Evolutionary conservation across 53 echinoderm and acorn worm genomes (phyloP), one percentile per base, ranked within the genome.

Genomic region (Henricia sp.): DNA sequence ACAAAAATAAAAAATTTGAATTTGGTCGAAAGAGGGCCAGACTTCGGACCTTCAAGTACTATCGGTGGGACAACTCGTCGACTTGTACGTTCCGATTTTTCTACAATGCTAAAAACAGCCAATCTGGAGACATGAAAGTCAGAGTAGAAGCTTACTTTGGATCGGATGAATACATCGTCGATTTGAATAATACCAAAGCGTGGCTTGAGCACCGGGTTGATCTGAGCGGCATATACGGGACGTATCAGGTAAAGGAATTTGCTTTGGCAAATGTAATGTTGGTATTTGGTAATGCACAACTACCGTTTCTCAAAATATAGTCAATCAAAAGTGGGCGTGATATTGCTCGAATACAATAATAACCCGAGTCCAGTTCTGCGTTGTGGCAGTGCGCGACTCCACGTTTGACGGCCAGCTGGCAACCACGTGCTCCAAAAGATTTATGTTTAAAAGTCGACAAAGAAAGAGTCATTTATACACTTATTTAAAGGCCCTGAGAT

Each of bases 161-260:
- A 33, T 33, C 32, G 29, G 44, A 32, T 3, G 50, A 43, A 10
- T 34, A 44, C 2, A 1, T 21, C 6, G 33, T 80, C 40, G 10
- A 14, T 1, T 50, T 80, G 20, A 28, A 42, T 62, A 28, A 48
- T 35, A n/a, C 20, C n/a, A 64, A 80, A 32, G 9, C 34, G 4
- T 80, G 80, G 80, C 29, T 44, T 17, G 50, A 44, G 64, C 34
- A 80, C 24, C 28, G 30, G 2, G 33, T 80, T 13, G 36, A 80
- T 44, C 33, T 80, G 21, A 46, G 46, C 2, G n/a, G 6, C 25
- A 34, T 80, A 9, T 63, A 33, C 1, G 80, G 80, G 4, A 80
- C 28, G 13, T 80, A 80, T 64, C 64, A 50, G 3, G 80, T 80
- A 4, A 80, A n/a, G n/a, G n/a, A n/a, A n/a, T n/a, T n/a, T n/a